Percentiles rank a stretch among this genome's conserved stretches.
Evolutionary conservation across 1,140 invertebrate species (phyloP).

Genomic region (Dryas iulia): DNA sequence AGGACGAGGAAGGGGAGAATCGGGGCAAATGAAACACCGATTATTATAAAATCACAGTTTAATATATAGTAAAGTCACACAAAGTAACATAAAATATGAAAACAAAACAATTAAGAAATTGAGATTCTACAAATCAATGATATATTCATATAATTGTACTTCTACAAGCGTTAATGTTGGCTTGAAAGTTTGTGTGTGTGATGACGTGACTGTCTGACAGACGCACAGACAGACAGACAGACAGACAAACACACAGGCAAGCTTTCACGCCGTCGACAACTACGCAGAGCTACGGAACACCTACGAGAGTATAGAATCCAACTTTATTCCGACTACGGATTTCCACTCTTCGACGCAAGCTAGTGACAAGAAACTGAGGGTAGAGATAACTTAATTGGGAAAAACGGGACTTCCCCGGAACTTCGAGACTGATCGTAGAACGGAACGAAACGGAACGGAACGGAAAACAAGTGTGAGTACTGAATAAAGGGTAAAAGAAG

Average conservation of each 20-base stretch:
- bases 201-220: not conserved
- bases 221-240: not conserved
- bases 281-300: constrained; percentile 20
- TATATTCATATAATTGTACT: constrained; percentile 33
- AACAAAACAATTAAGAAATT: constrained; percentile 23
- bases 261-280: constrained; percentile 3
- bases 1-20: too few relatives aligned
- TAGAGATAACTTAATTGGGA: not conserved
- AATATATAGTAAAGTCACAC: constrained; percentile 31
- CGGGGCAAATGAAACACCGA: constrained; percentile 24
- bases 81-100: constrained; percentile 27
- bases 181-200: constrained; percentile 9
- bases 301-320: constrained; percentile 12
- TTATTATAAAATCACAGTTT: constrained; percentile 36
- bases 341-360: not conserved
- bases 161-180: constrained; percentile 47
- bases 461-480: not conserved
- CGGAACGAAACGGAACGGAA: not conserved
- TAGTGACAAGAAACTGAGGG: not conserved
- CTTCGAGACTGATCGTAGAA: not conserved
- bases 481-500: constrained; percentile 30
- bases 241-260: not conserved
- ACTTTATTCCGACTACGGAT: not conserved
- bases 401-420: not conserved
- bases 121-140: constrained; percentile 21